These are phyloP conservation scores for Polymixis flavicincta DNA, from an alignment of 2,888 invertebrate species.

Conservation along the genomic window DNA sequence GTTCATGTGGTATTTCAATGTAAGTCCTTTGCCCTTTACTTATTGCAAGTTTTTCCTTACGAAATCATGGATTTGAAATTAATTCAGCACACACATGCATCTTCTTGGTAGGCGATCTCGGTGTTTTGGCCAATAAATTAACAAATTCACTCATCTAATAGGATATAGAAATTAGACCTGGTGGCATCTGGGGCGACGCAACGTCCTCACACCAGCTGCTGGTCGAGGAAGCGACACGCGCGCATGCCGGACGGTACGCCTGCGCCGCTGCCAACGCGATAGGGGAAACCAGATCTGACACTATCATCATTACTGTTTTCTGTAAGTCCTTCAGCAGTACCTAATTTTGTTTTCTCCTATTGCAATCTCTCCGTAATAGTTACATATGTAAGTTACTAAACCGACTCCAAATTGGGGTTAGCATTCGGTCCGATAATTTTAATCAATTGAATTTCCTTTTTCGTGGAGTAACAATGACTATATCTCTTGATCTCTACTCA, in stretches of 20 bases:
- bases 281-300: constrained; percentile 83
- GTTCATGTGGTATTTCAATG: constrained; percentile 87
- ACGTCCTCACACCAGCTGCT: constrained; percentile 73
- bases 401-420: background rate
- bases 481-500: background rate
- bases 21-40: constrained; percentile 69
- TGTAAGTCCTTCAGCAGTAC: constrained; percentile 75
- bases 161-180: constrained; percentile 82
- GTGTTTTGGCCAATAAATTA: background rate
- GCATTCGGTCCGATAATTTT: background rate
- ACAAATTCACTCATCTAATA: too few relatives aligned
- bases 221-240: constrained; percentile 80
- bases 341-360: background rate
- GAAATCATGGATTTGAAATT: background rate
- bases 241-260: constrained; percentile 82
- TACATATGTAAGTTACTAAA: background rate
- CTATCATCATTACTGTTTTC: constrained; percentile 79
- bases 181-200: constrained; percentile 80
- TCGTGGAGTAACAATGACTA: background rate
- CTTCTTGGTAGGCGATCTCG: background rate
- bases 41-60: background rate
- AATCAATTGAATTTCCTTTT: background rate
- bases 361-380: too few relatives aligned
- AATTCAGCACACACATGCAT: background rate
- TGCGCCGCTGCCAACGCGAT: constrained; percentile 83